Conservation (phyloP, 2,797 vertebrate genomes). For the Malacoraja senta region DNA sequence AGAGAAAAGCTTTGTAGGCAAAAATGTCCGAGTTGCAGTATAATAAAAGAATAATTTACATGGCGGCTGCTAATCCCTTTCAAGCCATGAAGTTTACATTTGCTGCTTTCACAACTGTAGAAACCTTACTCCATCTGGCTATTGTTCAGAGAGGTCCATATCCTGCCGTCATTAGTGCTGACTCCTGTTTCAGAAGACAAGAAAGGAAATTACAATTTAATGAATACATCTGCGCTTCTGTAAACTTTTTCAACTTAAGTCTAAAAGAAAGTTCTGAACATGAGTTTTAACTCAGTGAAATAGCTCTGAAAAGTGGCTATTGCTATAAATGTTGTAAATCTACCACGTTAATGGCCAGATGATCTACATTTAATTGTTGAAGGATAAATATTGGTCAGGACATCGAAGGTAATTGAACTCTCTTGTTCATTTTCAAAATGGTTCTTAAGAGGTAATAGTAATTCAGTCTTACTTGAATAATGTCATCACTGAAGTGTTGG, state of each 20-base stretch:
- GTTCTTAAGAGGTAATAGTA: not conserved
- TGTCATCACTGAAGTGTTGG: not conserved
- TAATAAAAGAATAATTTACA: not conserved
- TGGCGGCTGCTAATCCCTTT: not conserved
- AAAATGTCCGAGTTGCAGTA: not conserved
- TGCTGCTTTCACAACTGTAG: not conserved
- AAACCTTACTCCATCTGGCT: not conserved
- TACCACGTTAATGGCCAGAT: not conserved
- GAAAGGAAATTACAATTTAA: slow-evolving; percentile 39
- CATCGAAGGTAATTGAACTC: not conserved
- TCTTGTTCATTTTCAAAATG: not conserved
- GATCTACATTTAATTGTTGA: not conserved
- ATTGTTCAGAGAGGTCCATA: slow-evolving; percentile 43
- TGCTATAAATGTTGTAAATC: not conserved
- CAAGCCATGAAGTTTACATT: not conserved
- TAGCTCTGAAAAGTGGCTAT: not conserved
- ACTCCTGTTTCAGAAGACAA: slow-evolving; percentile 44
- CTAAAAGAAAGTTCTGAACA: not conserved
- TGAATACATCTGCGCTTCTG: not conserved
- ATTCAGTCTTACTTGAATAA: not conserved
- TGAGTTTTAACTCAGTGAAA: not conserved
- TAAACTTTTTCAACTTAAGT: not conserved
- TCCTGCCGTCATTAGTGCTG: slow-evolving; percentile 47
- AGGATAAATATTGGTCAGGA: not conserved
- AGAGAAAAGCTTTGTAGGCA: not conserved